Base-by-base conservation (phyloP, 2,113 vertebrate species). In the Psilopsiagon aymara region DNA sequence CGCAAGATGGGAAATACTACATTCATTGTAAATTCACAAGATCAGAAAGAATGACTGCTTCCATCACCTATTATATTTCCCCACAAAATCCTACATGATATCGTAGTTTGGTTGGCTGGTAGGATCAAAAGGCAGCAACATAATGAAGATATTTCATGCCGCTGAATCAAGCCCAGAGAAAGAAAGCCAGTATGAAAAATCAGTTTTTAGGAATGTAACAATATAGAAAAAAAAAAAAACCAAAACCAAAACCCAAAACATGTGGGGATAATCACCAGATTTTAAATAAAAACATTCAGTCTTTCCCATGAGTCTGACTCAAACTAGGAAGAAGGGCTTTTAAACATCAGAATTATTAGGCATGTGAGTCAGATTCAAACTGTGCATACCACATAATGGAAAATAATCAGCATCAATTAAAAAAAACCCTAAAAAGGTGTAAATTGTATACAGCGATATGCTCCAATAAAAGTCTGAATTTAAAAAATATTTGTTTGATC, bases 71-170 rank as follows among this genome's bases (percentile, higher is more conserved):
- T 29, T 79, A 29, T 19, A 62, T 41, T 87, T 78, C 33, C 35
- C 24, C 74, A 64, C 39, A 82, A 95, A 93, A 90, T 63, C 27
- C 39, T n/a, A 79, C 80, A 91, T 4, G 6, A 84, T 91, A 62
- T 19, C 33, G 63, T 41, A 67, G 20, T 91, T 94, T 60, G 39
- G 20, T 27, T 75, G 60, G 29, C 14, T 85, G 62, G n/a, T 47
- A 35, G 39, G 66, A 94, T 82, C 62, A 93, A 91, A 95, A 85
- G 29, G 52, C 35, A 89, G 52, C 27, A 85, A 87, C 46, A 82
- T 51, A 89, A 91, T 60, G 60, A 88, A 92, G 39, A 86, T 63
- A 20, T 71, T 95, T 91, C 52, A 87, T 69, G 85, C 21, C 82
- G 39, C 13, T 76, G 49, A 84, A 84, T 79, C 27, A 76, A 91